A percentile compares a stretch with the other conserved stretches of the same genome.
Evolutionary conservation across 2,113 vertebrate genomes (phyloP).

Genomic region (Bos indicus): DNA sequence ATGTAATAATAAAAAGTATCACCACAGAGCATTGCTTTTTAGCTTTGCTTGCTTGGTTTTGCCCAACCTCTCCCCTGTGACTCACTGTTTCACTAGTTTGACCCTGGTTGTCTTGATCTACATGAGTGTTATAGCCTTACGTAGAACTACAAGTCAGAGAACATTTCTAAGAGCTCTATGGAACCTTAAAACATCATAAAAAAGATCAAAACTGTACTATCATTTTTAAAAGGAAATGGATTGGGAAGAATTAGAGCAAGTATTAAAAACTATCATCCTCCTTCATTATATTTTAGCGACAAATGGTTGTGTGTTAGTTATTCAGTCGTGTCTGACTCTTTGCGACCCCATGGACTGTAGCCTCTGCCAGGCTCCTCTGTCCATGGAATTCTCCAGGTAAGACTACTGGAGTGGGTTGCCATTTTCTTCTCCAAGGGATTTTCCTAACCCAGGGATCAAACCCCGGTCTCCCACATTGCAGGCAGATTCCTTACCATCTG

Average conservation of each 20-base stretch:
- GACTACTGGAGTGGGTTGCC: background rate
- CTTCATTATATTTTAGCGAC: constrained; percentile 37
- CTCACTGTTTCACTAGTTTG: background rate
- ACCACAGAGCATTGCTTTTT: background rate
- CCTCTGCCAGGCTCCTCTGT: background rate
- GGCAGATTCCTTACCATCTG: background rate
- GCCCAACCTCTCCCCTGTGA: background rate
- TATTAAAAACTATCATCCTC: constrained; percentile 23
- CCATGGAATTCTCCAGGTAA: background rate
- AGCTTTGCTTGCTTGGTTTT: background rate
- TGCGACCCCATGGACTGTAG: background rate
- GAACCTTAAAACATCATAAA: constrained; percentile 35
- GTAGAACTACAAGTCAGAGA: background rate
- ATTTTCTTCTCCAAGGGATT: background rate
- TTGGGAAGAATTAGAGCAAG: constrained; percentile 37
- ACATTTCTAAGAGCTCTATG: background rate
- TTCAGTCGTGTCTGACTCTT: background rate
- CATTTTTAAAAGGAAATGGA: constrained; percentile 10
- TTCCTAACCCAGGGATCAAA: background rate
- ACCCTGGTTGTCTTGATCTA: background rate
- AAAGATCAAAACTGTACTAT: background rate
- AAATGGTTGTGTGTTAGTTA: background rate
- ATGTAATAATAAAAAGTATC: background rate
- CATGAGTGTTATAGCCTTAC: background rate
- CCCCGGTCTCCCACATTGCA: background rate